A percentile compares a stretch with the other conserved stretches of the same genome.
These are phyloP conservation scores for Muscina levida DNA, from an alignment of 2,888 invertebrate genomes.

Conservation along the genomic window DNA sequence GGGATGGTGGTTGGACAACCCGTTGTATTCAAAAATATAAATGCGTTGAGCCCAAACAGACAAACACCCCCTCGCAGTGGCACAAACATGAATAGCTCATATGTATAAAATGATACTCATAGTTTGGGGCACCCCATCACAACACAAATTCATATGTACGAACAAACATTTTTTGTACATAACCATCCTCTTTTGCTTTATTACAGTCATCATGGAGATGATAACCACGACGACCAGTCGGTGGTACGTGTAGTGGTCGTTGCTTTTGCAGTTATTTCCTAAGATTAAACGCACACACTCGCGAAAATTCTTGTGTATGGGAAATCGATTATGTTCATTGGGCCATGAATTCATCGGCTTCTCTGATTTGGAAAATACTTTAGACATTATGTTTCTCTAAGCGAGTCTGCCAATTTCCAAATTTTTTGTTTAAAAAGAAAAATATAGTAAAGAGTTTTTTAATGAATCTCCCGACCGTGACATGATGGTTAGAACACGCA, in stretches of 20 bases:
- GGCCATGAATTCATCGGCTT: too few species aligned
- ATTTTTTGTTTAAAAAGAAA: too few species aligned
- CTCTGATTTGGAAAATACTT: too few species aligned
- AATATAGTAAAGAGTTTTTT: too few species aligned
- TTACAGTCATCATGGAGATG: conserved; percentile 11
- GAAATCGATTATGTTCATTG: too few species aligned
- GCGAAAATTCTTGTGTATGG: background rate
- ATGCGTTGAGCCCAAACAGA: background rate
- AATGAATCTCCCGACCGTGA: too few species aligned
- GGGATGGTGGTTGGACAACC: too few species aligned
- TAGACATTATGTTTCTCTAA: too few species aligned
- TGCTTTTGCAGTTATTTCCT: background rate
- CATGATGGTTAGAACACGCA: too few species aligned
- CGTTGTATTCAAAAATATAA: background rate
- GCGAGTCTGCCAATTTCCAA: too few species aligned
- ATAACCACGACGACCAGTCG: conserved; percentile 13
- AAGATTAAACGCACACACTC: background rate
- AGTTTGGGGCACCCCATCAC: background rate
- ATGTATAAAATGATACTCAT: background rate
- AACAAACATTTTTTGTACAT: background rate
- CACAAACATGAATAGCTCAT: background rate
- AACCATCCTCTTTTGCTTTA: background rate
- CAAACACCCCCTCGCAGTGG: background rate
- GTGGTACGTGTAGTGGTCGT: background rate
- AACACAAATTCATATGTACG: background rate